Percentiles rank a stretch among this genome's conserved stretches.
phyloP scores from a whole-genome alignment of 2,888 invertebrate genomes.

The Ormyrus rosae region DNA sequence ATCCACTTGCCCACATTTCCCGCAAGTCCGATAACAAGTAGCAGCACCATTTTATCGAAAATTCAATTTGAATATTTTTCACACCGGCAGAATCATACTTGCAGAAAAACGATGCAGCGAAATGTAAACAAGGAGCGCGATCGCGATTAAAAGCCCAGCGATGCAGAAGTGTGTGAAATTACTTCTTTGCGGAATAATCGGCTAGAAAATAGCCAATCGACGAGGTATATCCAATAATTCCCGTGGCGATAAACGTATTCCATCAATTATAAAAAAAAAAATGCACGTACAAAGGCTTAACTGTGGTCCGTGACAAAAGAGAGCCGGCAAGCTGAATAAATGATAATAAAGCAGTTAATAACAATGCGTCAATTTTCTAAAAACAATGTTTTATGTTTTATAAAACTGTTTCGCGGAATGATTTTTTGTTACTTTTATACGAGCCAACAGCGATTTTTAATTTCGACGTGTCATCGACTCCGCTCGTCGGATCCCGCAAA shows the following conservation, averaged over 20 bases:
- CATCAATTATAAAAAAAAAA: slow-evolving; percentile 1
- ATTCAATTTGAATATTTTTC: background rate
- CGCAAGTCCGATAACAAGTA: background rate
- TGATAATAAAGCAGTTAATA: too few relatives aligned
- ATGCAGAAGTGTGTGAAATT: slow-evolving; percentile 15
- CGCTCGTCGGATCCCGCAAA: too few relatives aligned
- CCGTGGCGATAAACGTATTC: background rate
- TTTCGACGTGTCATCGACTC: too few relatives aligned
- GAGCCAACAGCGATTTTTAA: too few relatives aligned
- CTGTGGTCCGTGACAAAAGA: too few relatives aligned
- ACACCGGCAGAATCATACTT: too few relatives aligned
- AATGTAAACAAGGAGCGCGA: background rate
- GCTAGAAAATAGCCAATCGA: slow-evolving; percentile 24
- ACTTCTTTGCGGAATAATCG: slow-evolving; percentile 18
- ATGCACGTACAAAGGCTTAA: background rate
- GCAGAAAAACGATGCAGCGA: background rate
- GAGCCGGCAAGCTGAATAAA: too few relatives aligned
- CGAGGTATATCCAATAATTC: slow-evolving; percentile 13
- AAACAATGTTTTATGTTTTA: too few relatives aligned
- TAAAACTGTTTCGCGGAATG: too few relatives aligned
- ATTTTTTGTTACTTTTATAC: too few relatives aligned
- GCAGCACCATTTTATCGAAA: background rate
- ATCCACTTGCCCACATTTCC: background rate
- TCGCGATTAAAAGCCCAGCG: slow-evolving; percentile 29
- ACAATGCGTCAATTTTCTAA: too few relatives aligned